Percentiles rank a stretch among this genome's conserved stretches.
Conservation (phyloP, 1,140 invertebrate species). For the Hestina assimilis region DNA sequence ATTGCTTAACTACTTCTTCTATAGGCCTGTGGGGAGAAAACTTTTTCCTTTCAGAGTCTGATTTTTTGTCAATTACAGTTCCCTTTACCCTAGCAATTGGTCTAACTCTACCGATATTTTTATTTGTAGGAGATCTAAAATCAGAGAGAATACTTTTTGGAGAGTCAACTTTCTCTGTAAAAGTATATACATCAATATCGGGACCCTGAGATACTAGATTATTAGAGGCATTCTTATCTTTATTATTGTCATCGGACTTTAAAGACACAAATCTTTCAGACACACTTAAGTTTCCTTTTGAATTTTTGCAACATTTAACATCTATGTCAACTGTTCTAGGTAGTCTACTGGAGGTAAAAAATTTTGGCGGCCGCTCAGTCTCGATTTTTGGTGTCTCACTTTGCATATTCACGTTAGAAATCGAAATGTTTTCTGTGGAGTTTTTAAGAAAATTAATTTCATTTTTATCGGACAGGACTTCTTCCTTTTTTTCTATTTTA, state of each 20-base stretch:
- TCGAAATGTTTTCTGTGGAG: constrained; percentile 6
- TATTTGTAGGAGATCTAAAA: constrained; percentile 64
- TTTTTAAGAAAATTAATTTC: constrained; percentile 21
- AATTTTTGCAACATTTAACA: constrained; percentile 70
- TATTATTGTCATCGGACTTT: constrained; percentile 57
- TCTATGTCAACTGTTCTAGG: constrained; percentile 70
- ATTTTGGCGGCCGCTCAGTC: constrained; percentile 65
- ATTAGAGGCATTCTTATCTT: constrained; percentile 55
- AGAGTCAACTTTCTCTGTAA: constrained; percentile 73
- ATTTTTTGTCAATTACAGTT: constrained; percentile 73
- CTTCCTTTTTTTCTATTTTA: constrained; percentile 30
- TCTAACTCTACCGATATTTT: constrained; percentile 69
- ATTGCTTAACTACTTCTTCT: constrained; percentile 71
- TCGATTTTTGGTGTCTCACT: constrained; percentile 55
- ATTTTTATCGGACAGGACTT: constrained; percentile 22
- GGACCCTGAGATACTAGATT: constrained; percentile 61
- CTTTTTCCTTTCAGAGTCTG: constrained; percentile 69
- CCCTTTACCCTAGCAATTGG: constrained; percentile 77
- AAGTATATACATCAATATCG: constrained; percentile 71
- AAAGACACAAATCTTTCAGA: constrained; percentile 67
- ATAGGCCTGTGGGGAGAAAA: constrained; percentile 71
- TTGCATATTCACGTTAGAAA: constrained; percentile 21
- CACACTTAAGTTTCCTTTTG: constrained; percentile 65
- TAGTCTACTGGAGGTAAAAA: constrained; percentile 67
- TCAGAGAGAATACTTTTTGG: constrained; percentile 71